Evolutionary conservation across 2,888 invertebrate genomes (phyloP).

Genomic region (Ectemnius lituratus): DNA sequence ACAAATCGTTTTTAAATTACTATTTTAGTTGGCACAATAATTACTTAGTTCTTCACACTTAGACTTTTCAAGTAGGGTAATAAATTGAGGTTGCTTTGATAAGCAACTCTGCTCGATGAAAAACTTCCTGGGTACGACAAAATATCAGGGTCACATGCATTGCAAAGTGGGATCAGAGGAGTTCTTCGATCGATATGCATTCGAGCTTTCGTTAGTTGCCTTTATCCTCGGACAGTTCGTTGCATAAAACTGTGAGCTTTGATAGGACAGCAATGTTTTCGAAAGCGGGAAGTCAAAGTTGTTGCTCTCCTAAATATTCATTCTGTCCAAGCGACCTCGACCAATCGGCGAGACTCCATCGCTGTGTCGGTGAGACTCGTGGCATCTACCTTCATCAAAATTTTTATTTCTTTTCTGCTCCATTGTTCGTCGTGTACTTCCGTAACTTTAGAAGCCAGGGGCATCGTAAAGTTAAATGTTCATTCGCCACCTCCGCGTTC

Average conservation of each 20-base stretch:
- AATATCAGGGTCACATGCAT: constrained; percentile 33
- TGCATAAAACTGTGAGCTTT: constrained; percentile 34
- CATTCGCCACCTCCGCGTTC: background rate
- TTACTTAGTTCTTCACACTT: too few relatives aligned
- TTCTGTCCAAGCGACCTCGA: constrained; percentile 9
- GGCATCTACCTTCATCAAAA: background rate
- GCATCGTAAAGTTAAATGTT: background rate
- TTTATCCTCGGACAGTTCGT: constrained; percentile 37
- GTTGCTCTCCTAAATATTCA: constrained; percentile 46
- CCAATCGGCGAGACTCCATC: background rate
- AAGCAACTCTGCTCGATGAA: too few relatives aligned
- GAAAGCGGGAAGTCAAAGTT: constrained; percentile 43
- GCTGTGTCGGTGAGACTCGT: background rate
- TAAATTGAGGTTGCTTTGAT: too few relatives aligned
- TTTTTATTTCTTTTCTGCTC: background rate
- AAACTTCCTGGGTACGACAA: constrained; percentile 13
- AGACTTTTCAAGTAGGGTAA: too few relatives aligned
- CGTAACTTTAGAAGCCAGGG: background rate
- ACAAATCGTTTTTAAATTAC: too few relatives aligned
- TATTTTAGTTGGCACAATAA: too few relatives aligned
- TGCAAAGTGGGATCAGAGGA: constrained; percentile 50
- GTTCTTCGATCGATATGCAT: constrained; percentile 53
- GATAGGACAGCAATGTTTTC: constrained; percentile 35
- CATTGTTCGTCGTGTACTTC: background rate
- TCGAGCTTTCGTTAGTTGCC: constrained; percentile 31